phyloP scores from a whole-genome alignment of 2,113 vertebrate species.

The Myodes glareolus region DNA sequence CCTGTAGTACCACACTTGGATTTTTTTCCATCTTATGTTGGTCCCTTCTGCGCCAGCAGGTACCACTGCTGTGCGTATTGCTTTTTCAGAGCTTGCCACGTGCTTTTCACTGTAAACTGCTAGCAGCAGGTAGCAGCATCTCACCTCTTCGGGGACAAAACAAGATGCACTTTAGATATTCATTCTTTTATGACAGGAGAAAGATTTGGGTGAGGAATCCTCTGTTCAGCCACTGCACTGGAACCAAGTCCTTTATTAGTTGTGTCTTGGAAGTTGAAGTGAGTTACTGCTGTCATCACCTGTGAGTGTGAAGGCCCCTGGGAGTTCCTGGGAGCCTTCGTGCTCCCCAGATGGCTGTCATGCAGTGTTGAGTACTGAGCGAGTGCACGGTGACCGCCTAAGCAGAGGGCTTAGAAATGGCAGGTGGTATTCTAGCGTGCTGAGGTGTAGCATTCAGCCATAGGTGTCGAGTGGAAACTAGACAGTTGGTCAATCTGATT shows the following conservation, averaged over 20 bases:
- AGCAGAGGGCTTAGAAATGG: not conserved
- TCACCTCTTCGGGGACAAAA: not conserved
- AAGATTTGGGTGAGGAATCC: constrained; percentile 11
- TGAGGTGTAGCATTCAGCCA: not conserved
- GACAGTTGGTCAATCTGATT: not conserved
- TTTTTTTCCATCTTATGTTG: not conserved
- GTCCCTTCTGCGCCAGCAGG: not conserved
- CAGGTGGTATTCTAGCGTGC: not conserved
- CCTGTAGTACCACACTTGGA: not conserved
- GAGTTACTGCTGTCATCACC: constrained; percentile 33
- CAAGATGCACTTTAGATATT: not conserved
- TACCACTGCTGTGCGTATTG: not conserved
- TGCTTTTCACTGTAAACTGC: not conserved
- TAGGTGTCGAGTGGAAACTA: not conserved
- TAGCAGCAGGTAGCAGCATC: not conserved
- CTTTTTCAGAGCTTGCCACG: not conserved
- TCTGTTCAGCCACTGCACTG: constrained; percentile 31
- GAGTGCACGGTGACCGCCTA: not conserved
- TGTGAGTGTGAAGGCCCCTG: not conserved
- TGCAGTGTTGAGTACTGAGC: not conserved
- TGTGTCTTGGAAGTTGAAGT: constrained; percentile 48
- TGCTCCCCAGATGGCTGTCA: not conserved
- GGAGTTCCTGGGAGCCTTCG: not conserved
- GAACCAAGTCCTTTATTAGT: constrained; percentile 43
- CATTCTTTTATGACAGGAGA: constrained; percentile 22